phyloP scores from a whole-genome alignment of 2,113 vertebrate species.

The Festucalex cinctus region DNA sequence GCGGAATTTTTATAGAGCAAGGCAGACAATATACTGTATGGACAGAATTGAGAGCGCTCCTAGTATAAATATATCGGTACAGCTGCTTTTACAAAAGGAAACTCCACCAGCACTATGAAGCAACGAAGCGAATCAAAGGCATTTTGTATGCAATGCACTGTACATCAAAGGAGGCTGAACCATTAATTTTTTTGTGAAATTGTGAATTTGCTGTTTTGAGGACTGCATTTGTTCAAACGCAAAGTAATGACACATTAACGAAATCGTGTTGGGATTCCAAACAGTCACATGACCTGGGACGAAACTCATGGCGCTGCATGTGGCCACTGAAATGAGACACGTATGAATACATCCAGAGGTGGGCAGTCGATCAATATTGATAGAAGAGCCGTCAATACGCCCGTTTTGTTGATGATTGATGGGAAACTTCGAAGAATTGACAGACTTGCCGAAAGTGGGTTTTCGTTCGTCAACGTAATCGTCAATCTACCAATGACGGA shows the following conservation, averaged over 20 bases:
- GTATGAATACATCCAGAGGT: constrained; percentile 28
- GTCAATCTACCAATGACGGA: no score
- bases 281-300: constrained; percentile 13
- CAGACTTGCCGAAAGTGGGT: no score
- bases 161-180: constrained; percentile 47
- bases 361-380: no score
- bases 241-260: constrained; percentile 58
- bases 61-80: constrained; percentile 65
- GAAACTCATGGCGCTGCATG: constrained; percentile 14
- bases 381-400: no score
- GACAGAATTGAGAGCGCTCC: constrained; percentile 54
- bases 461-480: no score
- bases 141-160: constrained; percentile 55
- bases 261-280: constrained; percentile 31
- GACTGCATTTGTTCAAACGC: constrained; percentile 35
- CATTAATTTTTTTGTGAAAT: constrained; percentile 25
- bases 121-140: constrained; percentile 53
- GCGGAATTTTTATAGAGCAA: constrained; percentile 61
- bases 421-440: no score
- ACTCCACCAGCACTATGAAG: constrained; percentile 65
- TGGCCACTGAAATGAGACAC: constrained; percentile 8
- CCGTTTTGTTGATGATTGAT: no score
- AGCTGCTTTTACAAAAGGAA: constrained; percentile 66
- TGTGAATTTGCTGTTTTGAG: constrained; percentile 25
- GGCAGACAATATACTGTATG: constrained; percentile 65